These are phyloP conservation scores for Brachystomella parvula DNA, from an alignment of 1,140 invertebrate species.

Conservation along the genomic window DNA sequence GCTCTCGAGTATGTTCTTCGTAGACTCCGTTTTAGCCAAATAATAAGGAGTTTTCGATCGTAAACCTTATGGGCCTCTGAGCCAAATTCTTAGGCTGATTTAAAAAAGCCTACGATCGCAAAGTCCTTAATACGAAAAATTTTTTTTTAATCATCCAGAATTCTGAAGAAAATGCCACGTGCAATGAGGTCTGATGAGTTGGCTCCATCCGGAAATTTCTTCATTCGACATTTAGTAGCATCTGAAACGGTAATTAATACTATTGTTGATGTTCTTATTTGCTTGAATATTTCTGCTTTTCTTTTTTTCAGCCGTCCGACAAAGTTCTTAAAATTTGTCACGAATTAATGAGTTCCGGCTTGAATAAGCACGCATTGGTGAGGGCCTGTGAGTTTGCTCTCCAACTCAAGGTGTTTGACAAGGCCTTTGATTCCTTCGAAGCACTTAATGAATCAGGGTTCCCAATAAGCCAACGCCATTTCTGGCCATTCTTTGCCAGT, in stretches of 20 bases:
- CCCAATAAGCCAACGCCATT: conserved; percentile 65
- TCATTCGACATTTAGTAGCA: conserved; percentile 59
- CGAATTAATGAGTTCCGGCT: conserved; percentile 50
- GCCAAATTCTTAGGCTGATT: too few relatives aligned
- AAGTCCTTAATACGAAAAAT: too few relatives aligned
- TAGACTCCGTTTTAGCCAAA: not conserved
- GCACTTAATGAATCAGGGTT: conserved; percentile 53
- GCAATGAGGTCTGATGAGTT: conserved; percentile 44
- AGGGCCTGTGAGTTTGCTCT: conserved; percentile 58
- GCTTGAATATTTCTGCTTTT: not conserved
- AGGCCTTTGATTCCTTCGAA: conserved; percentile 54
- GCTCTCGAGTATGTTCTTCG: conserved; percentile 47
- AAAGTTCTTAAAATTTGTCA: conserved; percentile 52
- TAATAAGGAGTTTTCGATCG: too few relatives aligned
- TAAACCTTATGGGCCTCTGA: too few relatives aligned
- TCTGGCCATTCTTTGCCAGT: conserved; percentile 62
- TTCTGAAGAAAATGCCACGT: conserved; percentile 53
- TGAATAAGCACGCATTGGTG: conserved; percentile 52
- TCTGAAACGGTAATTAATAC: conserved; percentile 45
- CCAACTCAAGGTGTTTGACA: conserved; percentile 48
- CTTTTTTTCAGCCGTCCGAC: conserved; percentile 49
- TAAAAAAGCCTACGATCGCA: too few relatives aligned
- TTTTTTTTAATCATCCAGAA: conserved; percentile 23
- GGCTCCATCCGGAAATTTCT: conserved; percentile 52
- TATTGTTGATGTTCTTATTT: not conserved